Base-by-base conservation (phyloP, 1,140 invertebrate genomes). In the Drosophila fuyamai region DNA sequence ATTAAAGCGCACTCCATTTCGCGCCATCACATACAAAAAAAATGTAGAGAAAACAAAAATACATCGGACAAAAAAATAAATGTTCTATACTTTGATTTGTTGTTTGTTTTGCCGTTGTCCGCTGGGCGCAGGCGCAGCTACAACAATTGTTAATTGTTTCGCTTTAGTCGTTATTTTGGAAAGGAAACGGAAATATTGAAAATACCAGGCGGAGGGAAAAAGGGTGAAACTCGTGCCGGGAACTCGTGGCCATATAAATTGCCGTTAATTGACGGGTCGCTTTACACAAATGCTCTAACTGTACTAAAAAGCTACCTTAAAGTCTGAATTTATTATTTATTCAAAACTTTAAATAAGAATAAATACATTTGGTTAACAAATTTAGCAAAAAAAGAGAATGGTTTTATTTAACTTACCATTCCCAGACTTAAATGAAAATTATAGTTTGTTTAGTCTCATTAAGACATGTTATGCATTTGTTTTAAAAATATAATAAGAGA, bases 1-100 rank as follows among this genome's bases (percentile, higher is more conserved):
- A 88, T 88, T 88, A 88, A 88, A 84, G 84, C 84, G 76, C 80
- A 88, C 84, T 89, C 80, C 83, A 89, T 89, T 89, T 88, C 83
- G 83, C 83, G 84, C 84, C 79, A 81, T 85, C 51, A 76, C 44
- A 85, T 60, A 66, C 2, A 38, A 38, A 36, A 40, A 43, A 47
- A 44, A 47, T 54, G 29, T 43, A 38, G 29, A 23, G 56, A 67
- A 66, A 46, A 65, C 47, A 53, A 58, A 55, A 71, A 71, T 59
- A 59, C 66, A 51, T 32, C 13, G 55, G 7, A 67, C 46, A 68
- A 38, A 57, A 57, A 76, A 41, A 65, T 27, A 44, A 1, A 68
- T 51, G 48, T 76, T 76, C 55, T 47, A 50, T 61, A 41, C 63
- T 75, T 54, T 68, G 51, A 66, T 76, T 76, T 78, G 79, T 83